Conservation (phyloP, 2,888 invertebrate species). For the Escarpia spicata region DNA sequence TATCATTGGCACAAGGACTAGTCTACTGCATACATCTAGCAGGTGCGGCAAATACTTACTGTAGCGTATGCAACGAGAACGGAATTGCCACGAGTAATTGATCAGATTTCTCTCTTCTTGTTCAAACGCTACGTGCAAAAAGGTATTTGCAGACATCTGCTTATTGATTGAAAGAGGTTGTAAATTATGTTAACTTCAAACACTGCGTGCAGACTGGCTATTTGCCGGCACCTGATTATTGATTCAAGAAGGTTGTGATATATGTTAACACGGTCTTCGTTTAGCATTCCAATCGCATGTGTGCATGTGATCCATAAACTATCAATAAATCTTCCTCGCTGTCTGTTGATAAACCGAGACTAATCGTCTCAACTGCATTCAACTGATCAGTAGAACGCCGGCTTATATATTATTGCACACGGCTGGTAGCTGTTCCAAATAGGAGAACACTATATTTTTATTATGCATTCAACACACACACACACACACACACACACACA, state of each 20-base stretch:
- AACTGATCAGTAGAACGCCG: too few species aligned
- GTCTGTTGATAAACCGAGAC: too few species aligned
- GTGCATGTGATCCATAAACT: not conserved
- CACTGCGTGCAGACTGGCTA: not conserved
- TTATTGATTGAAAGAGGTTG: not conserved
- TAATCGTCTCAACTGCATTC: too few species aligned
- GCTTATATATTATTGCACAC: too few species aligned
- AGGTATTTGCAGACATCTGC: not conserved
- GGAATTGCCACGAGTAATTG: not conserved
- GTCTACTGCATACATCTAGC: not conserved
- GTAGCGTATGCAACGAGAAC: not conserved
- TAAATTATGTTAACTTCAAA: not conserved
- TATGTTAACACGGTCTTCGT: not conserved
- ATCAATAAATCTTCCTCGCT: too few species aligned
- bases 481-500: too few species aligned
- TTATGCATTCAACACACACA: too few species aligned
- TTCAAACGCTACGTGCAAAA: not conserved
- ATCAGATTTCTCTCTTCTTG: not conserved
- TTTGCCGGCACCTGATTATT: not conserved
- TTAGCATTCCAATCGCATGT: not conserved
- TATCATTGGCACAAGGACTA: not conserved
- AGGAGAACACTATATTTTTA: too few species aligned
- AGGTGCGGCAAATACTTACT: not conserved
- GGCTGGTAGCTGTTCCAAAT: too few species aligned
- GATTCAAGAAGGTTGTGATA: not conserved